phyloP scores from a whole-genome alignment of 2,888 invertebrate species.

The Trichacis sp. region DNA sequence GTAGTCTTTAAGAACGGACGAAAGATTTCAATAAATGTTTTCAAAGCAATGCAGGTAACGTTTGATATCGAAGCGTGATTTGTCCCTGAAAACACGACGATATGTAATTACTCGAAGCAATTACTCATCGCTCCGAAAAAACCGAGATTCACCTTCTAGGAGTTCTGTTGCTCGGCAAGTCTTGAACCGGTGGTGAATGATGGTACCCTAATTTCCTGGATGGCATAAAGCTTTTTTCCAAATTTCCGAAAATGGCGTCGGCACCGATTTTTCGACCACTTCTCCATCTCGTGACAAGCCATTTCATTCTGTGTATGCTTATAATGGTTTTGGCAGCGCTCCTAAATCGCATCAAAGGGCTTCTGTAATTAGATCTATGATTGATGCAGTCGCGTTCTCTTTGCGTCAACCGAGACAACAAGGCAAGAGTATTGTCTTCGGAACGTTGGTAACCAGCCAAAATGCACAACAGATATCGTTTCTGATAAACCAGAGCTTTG shows the following conservation, averaged over 20 bases:
- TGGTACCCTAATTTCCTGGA: slow-evolving; percentile 41
- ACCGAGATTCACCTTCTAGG: slow-evolving; percentile 14
- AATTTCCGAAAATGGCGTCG: slow-evolving; percentile 59
- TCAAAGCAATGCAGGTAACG: slow-evolving; percentile 51
- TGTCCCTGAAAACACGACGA: slow-evolving; percentile 9
- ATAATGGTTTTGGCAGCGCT: slow-evolving; percentile 73
- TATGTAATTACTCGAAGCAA: not conserved
- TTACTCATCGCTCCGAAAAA: not conserved
- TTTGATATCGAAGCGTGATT: slow-evolving; percentile 44
- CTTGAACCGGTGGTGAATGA: slow-evolving; percentile 55
- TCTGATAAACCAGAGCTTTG: slow-evolving; percentile 91
- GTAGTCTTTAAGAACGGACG: not conserved
- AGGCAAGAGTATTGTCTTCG: slow-evolving; percentile 69
- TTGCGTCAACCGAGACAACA: slow-evolving; percentile 66
- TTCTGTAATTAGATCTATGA: slow-evolving; percentile 44
- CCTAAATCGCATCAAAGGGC: slow-evolving; percentile 66
- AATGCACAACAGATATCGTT: slow-evolving; percentile 84
- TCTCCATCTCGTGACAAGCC: slow-evolving; percentile 75
- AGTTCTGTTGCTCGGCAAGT: slow-evolving; percentile 26
- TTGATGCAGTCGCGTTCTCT: slow-evolving; percentile 52
- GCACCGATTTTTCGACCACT: slow-evolving; percentile 73
- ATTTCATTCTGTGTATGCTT: slow-evolving; percentile 77
- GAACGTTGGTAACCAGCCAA: slow-evolving; percentile 73
- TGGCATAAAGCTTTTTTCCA: slow-evolving; percentile 48
- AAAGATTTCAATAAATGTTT: slow-evolving; percentile 52